Conservation (phyloP, 1,140 invertebrate genomes). For the Hylaeus volcanicus region DNA sequence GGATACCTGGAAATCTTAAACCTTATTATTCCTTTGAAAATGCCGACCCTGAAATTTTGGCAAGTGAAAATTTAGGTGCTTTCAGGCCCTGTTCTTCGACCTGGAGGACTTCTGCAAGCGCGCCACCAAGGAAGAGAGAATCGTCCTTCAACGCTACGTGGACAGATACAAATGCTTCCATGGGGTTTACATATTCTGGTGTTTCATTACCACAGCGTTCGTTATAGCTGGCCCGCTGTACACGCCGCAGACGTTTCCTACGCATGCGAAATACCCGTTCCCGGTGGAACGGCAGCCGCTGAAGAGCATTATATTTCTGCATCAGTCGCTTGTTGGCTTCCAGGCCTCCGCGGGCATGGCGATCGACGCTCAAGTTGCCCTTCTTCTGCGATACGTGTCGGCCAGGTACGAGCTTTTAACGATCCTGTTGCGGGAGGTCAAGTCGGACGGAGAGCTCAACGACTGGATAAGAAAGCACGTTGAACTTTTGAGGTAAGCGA, state of each 20-base stretch:
- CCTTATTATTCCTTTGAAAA: too few species aligned
- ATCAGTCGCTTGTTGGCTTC: slow-evolving; percentile 66
- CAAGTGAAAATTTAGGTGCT: background rate
- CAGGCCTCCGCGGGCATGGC: slow-evolving; percentile 62
- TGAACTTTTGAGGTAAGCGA: slow-evolving; percentile 42
- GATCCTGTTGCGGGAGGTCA: slow-evolving; percentile 43
- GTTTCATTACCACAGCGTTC: slow-evolving; percentile 34
- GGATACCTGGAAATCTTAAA: too few species aligned
- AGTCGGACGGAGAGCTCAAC: slow-evolving; percentile 45
- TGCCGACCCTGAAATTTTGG: too few species aligned
- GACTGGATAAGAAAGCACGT: slow-evolving; percentile 64
- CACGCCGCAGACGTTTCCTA: slow-evolving; percentile 57
- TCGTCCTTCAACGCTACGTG: slow-evolving; percentile 41
- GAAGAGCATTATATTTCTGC: slow-evolving; percentile 64
- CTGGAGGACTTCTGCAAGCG: slow-evolving; percentile 51
- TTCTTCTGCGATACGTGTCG: slow-evolving; percentile 65
- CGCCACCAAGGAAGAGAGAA: slow-evolving; percentile 21
- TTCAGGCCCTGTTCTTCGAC: slow-evolving; percentile 41
- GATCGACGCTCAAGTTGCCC: slow-evolving; percentile 62
- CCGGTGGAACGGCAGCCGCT: slow-evolving; percentile 49
- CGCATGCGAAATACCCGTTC: slow-evolving; percentile 71
- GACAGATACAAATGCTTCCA: slow-evolving; percentile 45
- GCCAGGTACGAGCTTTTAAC: slow-evolving; percentile 64
- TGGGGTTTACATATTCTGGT: slow-evolving; percentile 16
- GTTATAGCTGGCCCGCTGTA: slow-evolving; percentile 59